A percentile compares a stretch with the other conserved stretches of the same genome.
phyloP scores from a whole-genome alignment of 2,113 vertebrate species.

The Lepisosteus osseus region DNA sequence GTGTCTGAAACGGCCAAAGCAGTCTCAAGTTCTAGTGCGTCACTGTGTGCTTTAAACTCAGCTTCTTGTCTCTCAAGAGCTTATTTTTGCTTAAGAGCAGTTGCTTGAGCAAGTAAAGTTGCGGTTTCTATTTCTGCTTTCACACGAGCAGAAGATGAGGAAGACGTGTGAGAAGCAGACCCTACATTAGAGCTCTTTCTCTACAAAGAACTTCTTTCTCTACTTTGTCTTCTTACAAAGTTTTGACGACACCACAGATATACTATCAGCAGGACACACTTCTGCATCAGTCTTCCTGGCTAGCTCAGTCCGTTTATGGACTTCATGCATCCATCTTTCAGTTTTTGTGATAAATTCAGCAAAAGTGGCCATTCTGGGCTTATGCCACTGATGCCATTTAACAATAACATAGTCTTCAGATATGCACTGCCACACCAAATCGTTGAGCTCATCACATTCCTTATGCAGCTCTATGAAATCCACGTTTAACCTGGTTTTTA shows the following conservation, averaged over 20 bases:
- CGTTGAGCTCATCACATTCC: not conserved
- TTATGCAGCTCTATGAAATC: not conserved
- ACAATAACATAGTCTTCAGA: not conserved
- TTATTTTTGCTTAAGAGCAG: conserved; percentile 15
- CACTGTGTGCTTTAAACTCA: conserved; percentile 10
- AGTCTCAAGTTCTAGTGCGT: conserved; percentile 11
- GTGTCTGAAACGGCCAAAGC: conserved; percentile 14
- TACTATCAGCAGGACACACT: not conserved
- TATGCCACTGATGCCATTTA: not conserved
- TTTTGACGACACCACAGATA: conserved; percentile 3
- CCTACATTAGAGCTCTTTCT: not conserved
- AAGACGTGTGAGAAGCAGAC: not conserved
- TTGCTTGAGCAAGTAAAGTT: conserved; percentile 13
- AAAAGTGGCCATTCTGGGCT: not conserved
- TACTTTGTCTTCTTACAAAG: not conserved
- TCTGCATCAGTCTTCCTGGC: not conserved
- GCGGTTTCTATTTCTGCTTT: conserved; percentile 8
- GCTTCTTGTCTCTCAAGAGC: conserved; percentile 10
- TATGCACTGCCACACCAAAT: not conserved
- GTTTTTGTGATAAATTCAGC: not conserved
- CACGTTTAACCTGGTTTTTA: no score
- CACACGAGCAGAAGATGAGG: not conserved
- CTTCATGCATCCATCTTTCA: not conserved
- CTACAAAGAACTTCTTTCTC: not conserved
- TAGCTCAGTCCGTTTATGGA: not conserved